Conservation (phyloP, 2,797 vertebrate genomes). For the Meda fulgida region DNA sequence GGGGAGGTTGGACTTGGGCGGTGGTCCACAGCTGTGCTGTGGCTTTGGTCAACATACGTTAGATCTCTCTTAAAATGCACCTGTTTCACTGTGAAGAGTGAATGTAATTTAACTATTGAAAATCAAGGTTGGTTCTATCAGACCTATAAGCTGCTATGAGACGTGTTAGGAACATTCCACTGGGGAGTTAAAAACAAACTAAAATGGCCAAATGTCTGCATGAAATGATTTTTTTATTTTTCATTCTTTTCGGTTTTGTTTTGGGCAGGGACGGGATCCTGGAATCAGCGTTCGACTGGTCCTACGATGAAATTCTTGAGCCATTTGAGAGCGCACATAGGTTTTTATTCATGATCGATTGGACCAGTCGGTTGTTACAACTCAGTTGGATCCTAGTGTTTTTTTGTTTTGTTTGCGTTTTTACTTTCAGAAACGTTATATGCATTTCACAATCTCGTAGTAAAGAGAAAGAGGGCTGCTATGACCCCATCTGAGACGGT, state of each 20-base stretch:
- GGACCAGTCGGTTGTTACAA: conserved; percentile 66
- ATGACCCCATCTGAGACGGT: conserved; percentile 61
- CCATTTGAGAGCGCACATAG: conserved; percentile 15
- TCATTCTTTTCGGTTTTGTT: conserved; percentile 51
- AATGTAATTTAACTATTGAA: conserved; percentile 83
- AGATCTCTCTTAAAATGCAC: conserved; percentile 87
- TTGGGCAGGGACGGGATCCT: conserved; percentile 52
- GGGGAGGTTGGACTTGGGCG: conserved; percentile 83
- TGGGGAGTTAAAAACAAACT: conserved; percentile 75
- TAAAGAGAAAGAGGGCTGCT: conserved; percentile 64
- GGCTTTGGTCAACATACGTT: conserved; percentile 82
- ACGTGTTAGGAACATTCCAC: conserved; percentile 94
- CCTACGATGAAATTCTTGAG: conserved; percentile 41
- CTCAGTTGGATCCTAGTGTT: conserved; percentile 55
- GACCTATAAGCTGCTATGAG: conserved; percentile 89
- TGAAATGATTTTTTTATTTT: conserved; percentile 62
- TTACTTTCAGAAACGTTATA: conserved; percentile 59
- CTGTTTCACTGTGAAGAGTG: conserved; percentile 97
- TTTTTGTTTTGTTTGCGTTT: conserved; percentile 38
- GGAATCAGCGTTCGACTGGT: conserved; percentile 61
- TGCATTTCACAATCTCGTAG: conserved; percentile 67
- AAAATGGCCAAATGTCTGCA: conserved; percentile 70
- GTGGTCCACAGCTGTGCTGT: conserved; percentile 91
- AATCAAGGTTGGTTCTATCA: conserved; percentile 85
- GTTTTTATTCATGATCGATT: conserved; percentile 42